Base-by-base conservation (phyloP, 2,888 invertebrate species). In the Rhagium mordax region DNA sequence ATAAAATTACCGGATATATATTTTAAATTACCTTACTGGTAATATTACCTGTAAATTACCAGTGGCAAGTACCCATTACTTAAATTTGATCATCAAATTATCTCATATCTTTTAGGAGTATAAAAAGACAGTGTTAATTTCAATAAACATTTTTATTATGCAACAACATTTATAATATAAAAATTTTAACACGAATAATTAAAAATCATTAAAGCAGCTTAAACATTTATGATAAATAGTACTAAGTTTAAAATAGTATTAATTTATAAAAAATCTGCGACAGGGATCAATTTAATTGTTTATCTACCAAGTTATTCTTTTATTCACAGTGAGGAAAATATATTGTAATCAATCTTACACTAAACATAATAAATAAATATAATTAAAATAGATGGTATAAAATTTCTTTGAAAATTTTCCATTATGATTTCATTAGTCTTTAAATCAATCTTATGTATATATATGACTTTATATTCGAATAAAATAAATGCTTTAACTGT, bases 141-240 rank as follows among this genome's bases (percentile, higher is more conserved):
- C 24, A 15, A 24, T 57, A 20, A 53, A 20, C 53, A 29, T 53
- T 51, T 65, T 67, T 67, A 67, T 67, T 67, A 67, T 41, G 55
- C 65, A 65, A 65, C 66, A 67, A 67, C 66, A 67, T 67, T 67
- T 55, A 67, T 67, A 67, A 67, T 67, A 67, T 67, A 67, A 67
- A 67, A 67, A 55, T 47, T n/a, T 27, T 64, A 67, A 67, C 66
- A 47, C 57, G 41, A 47, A 67, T 51, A 67, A 57, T 55, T 57
- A 57, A 57, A 21, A 65, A 53, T n/a, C 47, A 18, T 47, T 33
- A 15, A 67, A 67, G 66, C 55, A 47, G 51, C 16, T 67, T 67
- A 18, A 33, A 57, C 16, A 16, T 51, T 51, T 51, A 59, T 27
- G 29, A 29, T 33, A 41, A 53, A 10, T 59, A 59, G 15, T 47